Evolutionary conservation across 2,113 vertebrate species (phyloP).

Genomic region (Elgaria multicarinata): DNA sequence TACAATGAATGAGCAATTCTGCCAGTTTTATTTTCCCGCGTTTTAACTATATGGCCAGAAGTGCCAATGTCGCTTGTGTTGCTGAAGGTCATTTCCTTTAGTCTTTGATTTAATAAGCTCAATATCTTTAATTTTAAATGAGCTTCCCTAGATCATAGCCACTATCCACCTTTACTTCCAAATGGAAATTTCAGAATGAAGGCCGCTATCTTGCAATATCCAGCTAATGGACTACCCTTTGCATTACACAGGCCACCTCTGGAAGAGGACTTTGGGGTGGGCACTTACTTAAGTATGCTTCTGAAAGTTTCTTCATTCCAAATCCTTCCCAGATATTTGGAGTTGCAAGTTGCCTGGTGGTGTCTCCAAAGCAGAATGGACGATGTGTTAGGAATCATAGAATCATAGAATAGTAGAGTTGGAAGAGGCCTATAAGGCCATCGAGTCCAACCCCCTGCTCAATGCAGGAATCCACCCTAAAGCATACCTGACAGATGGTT

Average conservation of each 20-base stretch:
- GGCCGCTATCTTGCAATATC: neutral
- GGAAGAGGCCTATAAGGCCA: no score
- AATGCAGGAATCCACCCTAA: no score
- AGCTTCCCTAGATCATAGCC: neutral
- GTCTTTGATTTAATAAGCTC: neutral
- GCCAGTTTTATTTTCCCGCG: conserved; percentile 9
- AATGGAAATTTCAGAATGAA: neutral
- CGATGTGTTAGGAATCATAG: no score
- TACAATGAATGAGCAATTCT: conserved; percentile 31
- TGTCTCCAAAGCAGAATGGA: neutral
- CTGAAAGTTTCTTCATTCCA: neutral
- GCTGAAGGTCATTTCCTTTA: conserved; percentile 10
- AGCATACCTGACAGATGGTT: no score
- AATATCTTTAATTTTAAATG: neutral
- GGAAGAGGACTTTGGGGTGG: no score
- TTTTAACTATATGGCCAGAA: neutral
- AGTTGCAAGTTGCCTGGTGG: neutral
- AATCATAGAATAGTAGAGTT: no score
- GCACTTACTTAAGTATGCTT: neutral
- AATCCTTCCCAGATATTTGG: neutral
- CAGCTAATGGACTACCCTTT: neutral
- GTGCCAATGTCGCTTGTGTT: neutral
- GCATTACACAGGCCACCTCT: neutral
- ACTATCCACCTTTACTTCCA: neutral
- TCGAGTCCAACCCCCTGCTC: no score